Base-by-base conservation (phyloP, 2,888 invertebrate genomes). In the Tachina fera region DNA sequence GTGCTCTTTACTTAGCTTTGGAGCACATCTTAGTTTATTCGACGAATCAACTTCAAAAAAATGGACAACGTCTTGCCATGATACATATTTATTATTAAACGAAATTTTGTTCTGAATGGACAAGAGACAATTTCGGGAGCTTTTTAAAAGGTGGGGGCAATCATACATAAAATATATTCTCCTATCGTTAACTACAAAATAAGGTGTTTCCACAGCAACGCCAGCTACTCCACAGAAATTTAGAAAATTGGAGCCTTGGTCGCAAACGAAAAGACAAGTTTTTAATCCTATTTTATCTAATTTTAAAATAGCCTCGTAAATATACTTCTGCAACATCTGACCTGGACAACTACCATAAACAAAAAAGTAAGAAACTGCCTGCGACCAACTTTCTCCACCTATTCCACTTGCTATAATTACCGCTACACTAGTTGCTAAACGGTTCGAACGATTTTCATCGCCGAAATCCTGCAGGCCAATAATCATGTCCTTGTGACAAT, bases 71-170 rank as follows among this genome's bases (percentile, higher is more conserved):
- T 53, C 56, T n/a, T 19, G 41, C 43, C 70, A 70, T 2, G 41
- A 56, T 43, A 70, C 56, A n/a, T 19, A 19, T 43, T 70, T 70
- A 43, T 43, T 19, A 14, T 56, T 45, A 14, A 70, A 70, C 16
- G 43, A 22, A 70, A 70, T 70, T 41, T 10, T 16, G n/a, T 81
- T 81, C 49, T 75, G 58, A 0, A 16, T 9, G 41, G 9, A n/a
- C 13, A 75, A 11, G 39, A 51, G n/a, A 77, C 67, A 83, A 47
- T 67, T 71, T 31, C 76, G 43, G n/a, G 14, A 13, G 60, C 71
- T 67, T 67, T 83, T 78, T 43, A 60, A 19, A 22, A 83, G 47
- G 49, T 72, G 65, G 49, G 72, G 65, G 19, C 39, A n/a, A 67
- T 77, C 65, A 58, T 53, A 16, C 70, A 70, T 70, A 56, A 41